Evolutionary conservation across 1,140 invertebrate genomes (phyloP).

Genomic region (Episyrphus balteatus): DNA sequence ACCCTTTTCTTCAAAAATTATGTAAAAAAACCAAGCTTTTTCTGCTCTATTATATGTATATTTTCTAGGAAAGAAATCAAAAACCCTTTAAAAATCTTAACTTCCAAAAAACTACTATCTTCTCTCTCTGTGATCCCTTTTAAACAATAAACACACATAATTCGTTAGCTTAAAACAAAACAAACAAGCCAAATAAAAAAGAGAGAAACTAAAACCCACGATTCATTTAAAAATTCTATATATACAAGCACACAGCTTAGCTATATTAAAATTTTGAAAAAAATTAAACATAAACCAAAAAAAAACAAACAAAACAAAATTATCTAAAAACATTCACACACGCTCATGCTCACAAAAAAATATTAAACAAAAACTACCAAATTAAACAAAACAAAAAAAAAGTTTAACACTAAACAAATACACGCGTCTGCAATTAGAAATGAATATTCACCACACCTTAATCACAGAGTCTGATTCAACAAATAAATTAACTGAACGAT

Average conservation of each 20-base stretch:
- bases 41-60: too few species aligned
- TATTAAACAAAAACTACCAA: background rate
- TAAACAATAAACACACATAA: background rate
- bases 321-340: slow-evolving; percentile 38
- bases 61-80: too few species aligned
- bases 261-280: slow-evolving; percentile 1
- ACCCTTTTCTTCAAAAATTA: too few species aligned
- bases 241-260: background rate
- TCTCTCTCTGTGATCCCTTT: too few species aligned
- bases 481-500: too few species aligned
- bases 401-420: background rate
- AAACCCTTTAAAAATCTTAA: too few species aligned
- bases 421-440: background rate
- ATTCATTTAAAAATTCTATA: background rate
- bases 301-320: slow-evolving; percentile 14
- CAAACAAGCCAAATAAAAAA: too few species aligned
- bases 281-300: slow-evolving; percentile 11
- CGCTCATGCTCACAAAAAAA: slow-evolving; percentile 38
- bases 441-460: too few species aligned
- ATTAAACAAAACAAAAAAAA: slow-evolving; percentile 1
- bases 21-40: background rate
- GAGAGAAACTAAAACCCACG: background rate
- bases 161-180: too few species aligned
- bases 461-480: too few species aligned
- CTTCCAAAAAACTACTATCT: too few species aligned